phyloP scores from a whole-genome alignment of 64 coral and sea anemone genomes.

The Montipora sp. region DNA sequence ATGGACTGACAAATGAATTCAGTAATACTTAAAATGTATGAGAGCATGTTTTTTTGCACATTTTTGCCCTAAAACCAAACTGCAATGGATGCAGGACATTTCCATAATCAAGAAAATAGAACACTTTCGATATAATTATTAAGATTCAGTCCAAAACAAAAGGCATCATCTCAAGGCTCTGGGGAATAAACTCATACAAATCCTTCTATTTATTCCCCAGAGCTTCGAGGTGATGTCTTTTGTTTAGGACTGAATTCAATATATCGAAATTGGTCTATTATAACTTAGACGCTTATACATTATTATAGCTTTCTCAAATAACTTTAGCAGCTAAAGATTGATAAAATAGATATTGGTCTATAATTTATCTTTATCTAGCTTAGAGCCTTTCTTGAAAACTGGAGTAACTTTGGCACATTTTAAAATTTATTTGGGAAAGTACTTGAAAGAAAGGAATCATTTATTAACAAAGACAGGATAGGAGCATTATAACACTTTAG shows the following conservation, averaged over 20 bases:
- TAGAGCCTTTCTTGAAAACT: neutral
- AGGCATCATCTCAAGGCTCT: no score
- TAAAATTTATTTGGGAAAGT: neutral
- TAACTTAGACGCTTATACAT: neutral
- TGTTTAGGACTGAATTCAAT: no score
- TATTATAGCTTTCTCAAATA: neutral
- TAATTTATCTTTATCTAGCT: neutral
- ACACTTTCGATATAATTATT: no score
- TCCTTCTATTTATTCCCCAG: no score
- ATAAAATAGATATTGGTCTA: neutral
- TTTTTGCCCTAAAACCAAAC: slow-evolving; percentile 19
- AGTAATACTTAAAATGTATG: neutral
- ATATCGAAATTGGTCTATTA: neutral
- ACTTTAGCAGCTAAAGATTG: neutral
- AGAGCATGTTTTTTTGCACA: neutral
- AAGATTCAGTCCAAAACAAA: no score
- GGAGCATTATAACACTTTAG: no score
- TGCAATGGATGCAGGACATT: slow-evolving; percentile 6
- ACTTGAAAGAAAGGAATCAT: neutral
- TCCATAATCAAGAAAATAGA: neutral
- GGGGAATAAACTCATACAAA: no score
- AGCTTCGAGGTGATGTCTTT: no score
- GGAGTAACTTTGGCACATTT: neutral
- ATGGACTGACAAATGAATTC: slow-evolving; percentile 15
- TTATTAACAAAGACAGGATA: neutral